A percentile compares a stretch with the other conserved stretches of the same genome.
These are phyloP conservation scores for Podargus strigoides DNA, from an alignment of 2,797 vertebrate genomes.

Conservation along the genomic window DNA sequence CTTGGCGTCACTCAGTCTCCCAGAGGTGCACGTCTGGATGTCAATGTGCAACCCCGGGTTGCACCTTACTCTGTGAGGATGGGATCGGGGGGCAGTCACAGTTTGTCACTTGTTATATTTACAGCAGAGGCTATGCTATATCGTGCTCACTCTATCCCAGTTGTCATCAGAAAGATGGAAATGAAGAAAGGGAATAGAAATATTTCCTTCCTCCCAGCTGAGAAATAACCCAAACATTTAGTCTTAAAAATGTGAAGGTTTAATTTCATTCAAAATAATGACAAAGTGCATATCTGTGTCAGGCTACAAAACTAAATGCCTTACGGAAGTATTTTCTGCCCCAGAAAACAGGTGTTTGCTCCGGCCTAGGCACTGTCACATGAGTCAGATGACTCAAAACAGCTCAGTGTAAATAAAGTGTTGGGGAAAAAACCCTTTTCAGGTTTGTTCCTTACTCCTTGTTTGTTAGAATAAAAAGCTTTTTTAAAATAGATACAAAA, in stretches of 20 bases:
- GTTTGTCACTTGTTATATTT: not conserved
- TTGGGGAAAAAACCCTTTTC: not conserved
- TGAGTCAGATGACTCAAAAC: not conserved
- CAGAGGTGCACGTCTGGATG: not conserved
- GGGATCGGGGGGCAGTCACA: fast-evolving
- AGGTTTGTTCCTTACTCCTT: not conserved
- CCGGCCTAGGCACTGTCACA: not conserved
- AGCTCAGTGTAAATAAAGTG: not conserved
- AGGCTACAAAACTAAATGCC: not conserved
- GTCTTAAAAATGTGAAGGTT: not conserved
- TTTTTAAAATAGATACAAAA: not conserved
- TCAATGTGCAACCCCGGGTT: not conserved
- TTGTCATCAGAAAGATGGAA: not conserved
- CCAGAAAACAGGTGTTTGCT: not conserved
- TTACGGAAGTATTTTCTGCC: not conserved
- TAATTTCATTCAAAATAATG: not conserved
- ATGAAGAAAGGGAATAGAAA: not conserved
- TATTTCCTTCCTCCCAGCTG: not conserved
- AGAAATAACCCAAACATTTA: not conserved
- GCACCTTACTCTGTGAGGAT: not conserved
- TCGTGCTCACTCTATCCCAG: not conserved
- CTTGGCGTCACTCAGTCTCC: not conserved
- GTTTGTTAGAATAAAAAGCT: not conserved
- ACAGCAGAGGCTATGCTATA: not conserved
- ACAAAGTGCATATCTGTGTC: not conserved